Percentiles rank a stretch among this genome's conserved stretches.
phyloP scores from a whole-genome alignment of 2,113 vertebrate species.

The Prochilodus magdalenae region DNA sequence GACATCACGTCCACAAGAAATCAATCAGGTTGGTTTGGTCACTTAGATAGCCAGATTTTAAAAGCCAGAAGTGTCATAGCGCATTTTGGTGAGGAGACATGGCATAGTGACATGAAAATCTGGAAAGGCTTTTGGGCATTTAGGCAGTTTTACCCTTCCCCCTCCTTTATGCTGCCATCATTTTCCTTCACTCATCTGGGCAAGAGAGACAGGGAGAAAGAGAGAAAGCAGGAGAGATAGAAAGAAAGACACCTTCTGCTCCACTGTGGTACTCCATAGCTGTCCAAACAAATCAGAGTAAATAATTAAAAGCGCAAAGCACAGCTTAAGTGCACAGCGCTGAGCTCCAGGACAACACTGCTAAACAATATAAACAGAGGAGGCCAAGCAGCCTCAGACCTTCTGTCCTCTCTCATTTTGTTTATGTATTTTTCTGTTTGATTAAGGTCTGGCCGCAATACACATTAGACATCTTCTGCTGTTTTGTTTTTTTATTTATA shows the following conservation, averaged over 20 bases:
- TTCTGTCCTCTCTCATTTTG: slow-evolving; percentile 52
- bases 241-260: slow-evolving; percentile 30
- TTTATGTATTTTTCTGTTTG: slow-evolving; percentile 26
- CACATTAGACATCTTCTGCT: slow-evolving; percentile 17
- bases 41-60: not conserved
- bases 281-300: slow-evolving; percentile 69
- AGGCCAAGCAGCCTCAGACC: slow-evolving; percentile 71
- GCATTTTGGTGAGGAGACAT: slow-evolving; percentile 1
- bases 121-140: not conserved
- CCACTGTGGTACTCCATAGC: slow-evolving; percentile 65
- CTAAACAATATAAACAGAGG: slow-evolving; percentile 75
- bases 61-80: not conserved
- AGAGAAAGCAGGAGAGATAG: not conserved
- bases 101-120: not conserved
- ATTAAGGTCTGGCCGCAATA: slow-evolving; percentile 25
- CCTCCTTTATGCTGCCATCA: not conserved
- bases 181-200: not conserved
- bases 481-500: slow-evolving; percentile 29
- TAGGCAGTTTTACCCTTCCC: not conserved
- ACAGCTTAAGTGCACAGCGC: slow-evolving; percentile 71
- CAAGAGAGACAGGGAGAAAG: slow-evolving; percentile 54
- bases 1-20: not conserved
- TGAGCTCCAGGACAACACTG: slow-evolving; percentile 69
- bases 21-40: not conserved
- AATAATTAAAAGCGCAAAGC: slow-evolving; percentile 68